A percentile compares a stretch with the other conserved stretches of the same genome.
phyloP scores from a whole-genome alignment of 2,797 vertebrate species.

The Melanogrammus aeglefinus region DNA sequence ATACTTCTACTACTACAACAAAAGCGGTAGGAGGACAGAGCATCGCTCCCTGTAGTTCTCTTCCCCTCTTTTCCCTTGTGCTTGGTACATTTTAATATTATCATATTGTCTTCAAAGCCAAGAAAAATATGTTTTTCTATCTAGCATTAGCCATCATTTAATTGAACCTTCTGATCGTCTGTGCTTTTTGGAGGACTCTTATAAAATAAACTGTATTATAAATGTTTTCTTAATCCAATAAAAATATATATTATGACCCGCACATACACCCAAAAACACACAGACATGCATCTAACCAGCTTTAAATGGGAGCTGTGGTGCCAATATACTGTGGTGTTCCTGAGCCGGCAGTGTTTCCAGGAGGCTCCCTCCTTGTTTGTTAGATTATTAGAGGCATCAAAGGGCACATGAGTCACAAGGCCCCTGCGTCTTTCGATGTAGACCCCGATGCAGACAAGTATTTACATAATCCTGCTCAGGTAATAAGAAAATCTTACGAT shows the following conservation, averaged over 20 bases:
- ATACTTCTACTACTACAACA: background rate
- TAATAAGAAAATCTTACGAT: background rate
- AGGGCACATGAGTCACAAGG: background rate
- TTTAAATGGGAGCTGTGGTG: background rate
- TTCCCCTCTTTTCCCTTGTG: background rate
- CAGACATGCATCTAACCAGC: background rate
- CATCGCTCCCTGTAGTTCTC: background rate
- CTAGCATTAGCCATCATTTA: background rate
- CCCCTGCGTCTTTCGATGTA: background rate
- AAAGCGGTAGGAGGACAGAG: too few species aligned
- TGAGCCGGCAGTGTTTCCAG: background rate
- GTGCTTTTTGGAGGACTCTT: background rate
- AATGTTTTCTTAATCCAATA: background rate
- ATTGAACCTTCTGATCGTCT: background rate
- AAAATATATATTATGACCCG: too few species aligned
- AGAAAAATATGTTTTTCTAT: background rate
- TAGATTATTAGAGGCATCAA: background rate
- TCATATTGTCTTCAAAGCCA: background rate
- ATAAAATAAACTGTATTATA: background rate
- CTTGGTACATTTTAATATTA: background rate
- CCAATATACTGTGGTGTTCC: background rate
- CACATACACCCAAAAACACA: too few species aligned
- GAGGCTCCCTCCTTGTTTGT: background rate
- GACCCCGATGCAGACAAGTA: background rate
- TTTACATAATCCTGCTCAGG: background rate